Base-by-base conservation (phyloP, 1,140 invertebrate species). In the Argopecten irradians region DNA sequence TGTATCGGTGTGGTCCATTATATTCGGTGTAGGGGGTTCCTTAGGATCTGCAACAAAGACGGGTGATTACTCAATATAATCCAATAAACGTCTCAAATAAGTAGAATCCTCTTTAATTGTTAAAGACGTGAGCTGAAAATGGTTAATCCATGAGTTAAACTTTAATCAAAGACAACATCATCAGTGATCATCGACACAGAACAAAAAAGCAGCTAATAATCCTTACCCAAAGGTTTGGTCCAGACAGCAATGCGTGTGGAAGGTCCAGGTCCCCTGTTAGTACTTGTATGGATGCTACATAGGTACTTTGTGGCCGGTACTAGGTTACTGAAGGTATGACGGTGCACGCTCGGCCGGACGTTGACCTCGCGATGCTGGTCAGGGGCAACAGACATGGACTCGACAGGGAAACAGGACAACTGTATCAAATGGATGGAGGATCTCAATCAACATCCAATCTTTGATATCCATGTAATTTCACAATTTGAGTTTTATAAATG, bases 241-340 rank as follows among this genome's bases (percentile, higher is more conserved):
- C 96, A 97, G 16, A 96, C 96, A 32, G 94, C 93, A 0, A 95
- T 93, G 32, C 95, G 96, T 3, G 96, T 94, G 41, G 96, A 95
- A 0, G 96, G 95, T 34, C 97, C 97, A 55, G 96, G 95, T 0
- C 96, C 96, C 89, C 97, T 95, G 82, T 92, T 94, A 90, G 97
- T 97, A 3, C 96, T 95, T 0, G 97, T 97, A 35, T 95, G 95
- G 0, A 98, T 96, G 41, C 96, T 97, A 14, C 98, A 96, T 87
- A 97, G 97, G 92, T 98, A 98, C 22, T 96, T 95, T 0, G 97
- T 97, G 11, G 97, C 97, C 0, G 97, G 97, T 86, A 97, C 96
- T 3, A 98, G 94, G 89, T 96, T 97, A 33, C 85, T 34, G 5
- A 94, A 90, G 16, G 87, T 88, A 13, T 91, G 35, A 32, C 85